Evolutionary conservation across 2,797 vertebrate species (phyloP), one percentile per base, ranked within the genome.

Genomic region (Anguilla anguilla): DNA sequence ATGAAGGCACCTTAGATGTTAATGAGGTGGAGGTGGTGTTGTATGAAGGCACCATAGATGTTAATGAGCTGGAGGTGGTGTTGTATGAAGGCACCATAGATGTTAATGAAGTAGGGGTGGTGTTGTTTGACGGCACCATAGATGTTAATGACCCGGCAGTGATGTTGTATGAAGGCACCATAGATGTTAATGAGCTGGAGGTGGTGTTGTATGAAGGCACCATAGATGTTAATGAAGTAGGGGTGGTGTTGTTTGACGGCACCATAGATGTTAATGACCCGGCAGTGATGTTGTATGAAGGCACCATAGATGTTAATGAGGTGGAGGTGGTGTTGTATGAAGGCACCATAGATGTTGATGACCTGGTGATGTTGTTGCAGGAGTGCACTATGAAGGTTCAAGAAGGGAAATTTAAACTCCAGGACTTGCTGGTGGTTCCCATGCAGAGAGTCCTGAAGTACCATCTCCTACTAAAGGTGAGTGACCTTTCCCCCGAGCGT

Each of bases 401-500:
- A 93, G 98, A 99, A 0, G 98, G 99, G 57, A 99, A 99, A 91
- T 99, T 99, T 88, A 99, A 98, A 91, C 93, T 99, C 91, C 99
- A 99, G 90, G 99, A 99, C 91, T 96, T 99, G 84, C 94, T 99
- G 91, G 98, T 99, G 92, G 98, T 99, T 53, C 99, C 99, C 81
- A 99, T 99, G 99, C 99, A 99, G 87, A 96, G 99, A 90, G 98
- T 99, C 77, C 93, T 99, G 82, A 99, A 99, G 91, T 99, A 99
- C 79, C 99, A 99, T 88, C 97, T 99, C 64, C 95, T 99, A 77
- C 95, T 99, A 59, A 99, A 99, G 97, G 99, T 99, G 93, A 87
- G 77, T 22, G 77, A 49, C 3, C 19, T 6, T 79, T 79, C 2
- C 17, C 17, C 35, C 11, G 5, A 46, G n/a, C n/a, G 3, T 35